Evolutionary conservation across 2,888 invertebrate genomes (phyloP).

Genomic region (Sicus ferrugineus): DNA sequence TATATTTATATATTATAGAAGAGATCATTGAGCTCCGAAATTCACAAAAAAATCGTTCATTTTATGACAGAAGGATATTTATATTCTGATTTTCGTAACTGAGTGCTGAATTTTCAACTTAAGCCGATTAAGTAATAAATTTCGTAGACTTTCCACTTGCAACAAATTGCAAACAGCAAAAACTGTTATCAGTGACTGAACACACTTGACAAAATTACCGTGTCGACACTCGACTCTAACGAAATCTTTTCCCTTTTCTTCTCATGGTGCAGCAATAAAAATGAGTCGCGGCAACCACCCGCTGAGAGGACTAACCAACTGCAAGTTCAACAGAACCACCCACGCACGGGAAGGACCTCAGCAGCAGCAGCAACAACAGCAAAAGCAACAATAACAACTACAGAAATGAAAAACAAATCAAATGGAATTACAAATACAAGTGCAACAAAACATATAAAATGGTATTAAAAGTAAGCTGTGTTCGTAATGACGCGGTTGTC

Average conservation of each 20-base stretch:
- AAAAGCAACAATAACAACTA: constrained; percentile 26
- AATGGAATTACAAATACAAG: constrained; percentile 50
- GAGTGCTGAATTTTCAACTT: background rate
- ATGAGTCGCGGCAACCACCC: constrained; percentile 45
- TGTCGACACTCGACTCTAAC: background rate
- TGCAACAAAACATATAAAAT: constrained; percentile 53
- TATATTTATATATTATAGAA: too few relatives aligned
- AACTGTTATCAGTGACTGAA: constrained; percentile 54
- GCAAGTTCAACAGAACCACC: constrained; percentile 26
- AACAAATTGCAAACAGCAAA: constrained; percentile 40
- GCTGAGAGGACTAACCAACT: constrained; percentile 33
- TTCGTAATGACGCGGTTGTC: constrained; percentile 5
- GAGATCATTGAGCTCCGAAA: too few relatives aligned
- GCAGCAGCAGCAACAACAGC: constrained; percentile 30
- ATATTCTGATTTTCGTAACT: background rate
- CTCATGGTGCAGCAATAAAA: constrained; percentile 51
- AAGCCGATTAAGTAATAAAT: constrained; percentile 50
- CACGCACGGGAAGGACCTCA: constrained; percentile 24
- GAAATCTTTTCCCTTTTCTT: constrained; percentile 9
- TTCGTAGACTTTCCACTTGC: background rate
- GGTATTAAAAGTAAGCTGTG: constrained; percentile 45
- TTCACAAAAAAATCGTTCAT: background rate
- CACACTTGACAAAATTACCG: constrained; percentile 37
- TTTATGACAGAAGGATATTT: too few relatives aligned
- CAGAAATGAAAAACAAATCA: constrained; percentile 42